Evolutionary conservation across 2,888 invertebrate genomes (phyloP), one percentile per base, ranked within the genome.

Genomic region (Aphidius colemani): DNA sequence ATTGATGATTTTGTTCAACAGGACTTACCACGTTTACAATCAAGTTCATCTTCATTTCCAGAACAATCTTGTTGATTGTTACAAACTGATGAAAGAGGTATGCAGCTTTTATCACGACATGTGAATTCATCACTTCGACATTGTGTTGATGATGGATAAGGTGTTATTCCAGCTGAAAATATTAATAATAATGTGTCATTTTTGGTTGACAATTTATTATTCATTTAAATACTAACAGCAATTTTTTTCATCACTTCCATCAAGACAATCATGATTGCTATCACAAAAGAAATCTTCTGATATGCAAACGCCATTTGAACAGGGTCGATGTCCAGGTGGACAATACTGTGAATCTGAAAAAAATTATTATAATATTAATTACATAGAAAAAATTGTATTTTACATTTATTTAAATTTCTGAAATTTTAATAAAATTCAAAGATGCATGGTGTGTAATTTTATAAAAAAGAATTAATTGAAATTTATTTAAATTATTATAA

Each of bases 241-340:
- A 69, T 85, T 77, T 30, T 71, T 72, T 82, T 91, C 91, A 71
- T 91, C 91, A 73, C 88, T 88, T 46, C 83, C 83, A 64, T 85
- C 83, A 9, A 77, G 78, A 72, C 91, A 91, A 73, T 91, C 89
- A n/a, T 71, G 61, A 9, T 84, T 81, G 5, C 82, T 78, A 78
- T 92, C 85, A 78, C 92, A 92, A 65, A 84, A 84, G 66, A 85
- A 84, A 44, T 75, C 73, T 9, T 78, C 78, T 66, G 84, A 84
- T 69, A 90, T 86, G 73, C 89, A 89, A 63, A 82, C 80, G 39
- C 86, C 86, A 71, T 86, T 84, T 67, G 83, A 74, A 76, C 89
- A 89, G 3, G 78, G 79, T 77, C 85, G 86, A 70, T 87, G 84
- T 53, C 85, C 86, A 0, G 69, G 67, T 53, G 74, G 72, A 70